These are phyloP conservation scores for Cyanistes caeruleus DNA, from an alignment of 2,113 vertebrate species.

Conservation along the genomic window DNA sequence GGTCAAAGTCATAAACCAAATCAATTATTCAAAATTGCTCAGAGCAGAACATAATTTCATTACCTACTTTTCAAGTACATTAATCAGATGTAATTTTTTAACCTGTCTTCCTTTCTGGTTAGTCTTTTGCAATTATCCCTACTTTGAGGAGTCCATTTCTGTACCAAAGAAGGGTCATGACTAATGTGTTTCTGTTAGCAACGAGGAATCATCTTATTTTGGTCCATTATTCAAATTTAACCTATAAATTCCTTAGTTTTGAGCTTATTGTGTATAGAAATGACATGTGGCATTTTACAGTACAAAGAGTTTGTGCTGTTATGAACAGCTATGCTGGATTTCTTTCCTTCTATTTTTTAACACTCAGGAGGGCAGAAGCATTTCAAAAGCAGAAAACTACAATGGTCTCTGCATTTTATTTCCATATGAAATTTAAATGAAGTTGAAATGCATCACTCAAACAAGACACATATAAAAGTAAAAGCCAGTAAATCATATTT, in stretches of 20 bases:
- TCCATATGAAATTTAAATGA: not conserved
- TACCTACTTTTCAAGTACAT: slow-evolving; percentile 42
- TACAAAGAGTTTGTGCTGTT: not conserved
- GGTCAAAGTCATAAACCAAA: not conserved
- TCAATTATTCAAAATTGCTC: slow-evolving; percentile 36
- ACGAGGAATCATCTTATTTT: slow-evolving; percentile 46
- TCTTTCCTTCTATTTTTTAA: not conserved
- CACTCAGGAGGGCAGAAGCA: not conserved
- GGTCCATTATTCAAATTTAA: slow-evolving; percentile 40
- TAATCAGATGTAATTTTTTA: slow-evolving; percentile 17
- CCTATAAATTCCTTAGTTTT: not conserved
- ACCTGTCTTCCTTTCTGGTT: slow-evolving; percentile 8
- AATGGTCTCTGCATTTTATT: not conserved
- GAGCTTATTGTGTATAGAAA: not conserved
- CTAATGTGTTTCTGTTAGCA: slow-evolving; percentile 21
- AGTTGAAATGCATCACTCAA: not conserved
- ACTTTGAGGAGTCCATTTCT: slow-evolving; percentile 1
- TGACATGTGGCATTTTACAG: not conserved
- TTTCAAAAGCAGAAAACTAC: not conserved
- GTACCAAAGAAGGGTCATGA: slow-evolving; percentile 8
- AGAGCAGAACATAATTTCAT: slow-evolving; percentile 50
- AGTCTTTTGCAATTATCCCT: slow-evolving; percentile 31
- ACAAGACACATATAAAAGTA: not conserved
- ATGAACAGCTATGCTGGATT: not conserved
- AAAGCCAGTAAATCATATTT: not conserved